These are phyloP conservation scores for Steinernema feltiae DNA, from an alignment of 1,140 invertebrate genomes.

Conservation along the genomic window DNA sequence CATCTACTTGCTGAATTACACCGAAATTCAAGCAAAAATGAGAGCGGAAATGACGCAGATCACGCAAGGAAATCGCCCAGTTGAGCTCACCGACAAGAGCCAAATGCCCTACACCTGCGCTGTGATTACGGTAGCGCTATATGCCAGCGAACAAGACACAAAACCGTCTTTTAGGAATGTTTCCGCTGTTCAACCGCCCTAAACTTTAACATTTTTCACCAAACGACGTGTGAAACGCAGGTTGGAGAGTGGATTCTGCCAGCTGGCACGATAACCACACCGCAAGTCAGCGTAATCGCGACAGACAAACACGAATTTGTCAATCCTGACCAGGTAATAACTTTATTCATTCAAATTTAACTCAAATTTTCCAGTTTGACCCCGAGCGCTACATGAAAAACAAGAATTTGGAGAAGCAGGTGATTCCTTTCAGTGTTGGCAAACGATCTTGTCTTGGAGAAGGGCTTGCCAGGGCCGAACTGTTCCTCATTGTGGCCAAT, in stretches of 20 bases:
- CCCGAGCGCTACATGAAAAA: not conserved
- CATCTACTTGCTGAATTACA: conserved; percentile 36
- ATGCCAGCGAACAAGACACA: not conserved
- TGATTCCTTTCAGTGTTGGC: too few relatives aligned
- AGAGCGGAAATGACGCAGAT: conserved; percentile 34
- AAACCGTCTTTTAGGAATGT: not conserved
- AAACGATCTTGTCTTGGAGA: too few relatives aligned
- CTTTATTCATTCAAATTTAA: not conserved
- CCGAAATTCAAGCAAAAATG: conserved; percentile 38
- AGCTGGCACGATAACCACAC: not conserved
- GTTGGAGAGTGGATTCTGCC: not conserved
- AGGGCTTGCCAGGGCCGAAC: not conserved
- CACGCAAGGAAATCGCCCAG: not conserved
- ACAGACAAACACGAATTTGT: not conserved
- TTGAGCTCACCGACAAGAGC: not conserved
- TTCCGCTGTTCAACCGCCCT: not conserved
- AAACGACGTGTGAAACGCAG: not conserved
- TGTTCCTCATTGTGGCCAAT: not conserved
- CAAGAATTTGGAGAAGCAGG: too few relatives aligned
- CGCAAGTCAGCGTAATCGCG: not conserved
- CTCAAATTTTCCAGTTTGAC: not conserved
- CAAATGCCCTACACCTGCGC: not conserved
- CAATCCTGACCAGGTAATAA: not conserved
- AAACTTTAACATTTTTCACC: not conserved
- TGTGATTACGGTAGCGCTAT: not conserved